phyloP scores from a whole-genome alignment of 2,113 vertebrate genomes.

The Illadopsis cleaveri region DNA sequence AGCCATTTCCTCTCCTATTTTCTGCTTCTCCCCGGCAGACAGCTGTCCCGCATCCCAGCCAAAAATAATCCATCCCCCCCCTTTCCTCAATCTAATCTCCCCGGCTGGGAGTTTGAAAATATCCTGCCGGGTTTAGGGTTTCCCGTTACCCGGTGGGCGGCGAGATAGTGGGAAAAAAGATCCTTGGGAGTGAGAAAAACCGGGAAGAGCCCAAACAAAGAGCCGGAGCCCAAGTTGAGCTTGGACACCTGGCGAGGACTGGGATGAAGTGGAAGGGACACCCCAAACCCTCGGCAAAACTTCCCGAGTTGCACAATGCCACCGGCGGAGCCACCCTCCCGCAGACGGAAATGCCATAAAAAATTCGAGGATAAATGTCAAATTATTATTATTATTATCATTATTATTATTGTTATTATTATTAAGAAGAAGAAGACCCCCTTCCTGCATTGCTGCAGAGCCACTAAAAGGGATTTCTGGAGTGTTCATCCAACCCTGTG shows the following conservation, averaged over 20 bases:
- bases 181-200: neutral
- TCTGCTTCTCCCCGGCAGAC: conserved; percentile 32
- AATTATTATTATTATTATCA: neutral
- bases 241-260: neutral
- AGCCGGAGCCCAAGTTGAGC: neutral
- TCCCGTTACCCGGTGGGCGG: conserved; percentile 59
- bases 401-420: neutral
- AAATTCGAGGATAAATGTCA: neutral
- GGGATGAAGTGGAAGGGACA: neutral
- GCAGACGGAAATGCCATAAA: neutral
- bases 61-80: conserved; percentile 74
- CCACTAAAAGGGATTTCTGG: neutral
- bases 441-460: neutral
- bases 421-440: neutral
- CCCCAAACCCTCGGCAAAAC: neutral
- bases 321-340: neutral
- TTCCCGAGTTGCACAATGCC: neutral
- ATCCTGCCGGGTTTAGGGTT: conserved; percentile 74
- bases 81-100: conserved; percentile 69
- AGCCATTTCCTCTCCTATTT: neutral
- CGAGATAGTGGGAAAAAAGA: conserved; percentile 17
- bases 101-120: conserved; percentile 76
- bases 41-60: conserved; percentile 74
- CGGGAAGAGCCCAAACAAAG: conserved; percentile 63
- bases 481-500: fast-evolving